Evolutionary conservation across 1,140 invertebrate genomes (phyloP).

Genomic region (Hycleus phaleratus): DNA sequence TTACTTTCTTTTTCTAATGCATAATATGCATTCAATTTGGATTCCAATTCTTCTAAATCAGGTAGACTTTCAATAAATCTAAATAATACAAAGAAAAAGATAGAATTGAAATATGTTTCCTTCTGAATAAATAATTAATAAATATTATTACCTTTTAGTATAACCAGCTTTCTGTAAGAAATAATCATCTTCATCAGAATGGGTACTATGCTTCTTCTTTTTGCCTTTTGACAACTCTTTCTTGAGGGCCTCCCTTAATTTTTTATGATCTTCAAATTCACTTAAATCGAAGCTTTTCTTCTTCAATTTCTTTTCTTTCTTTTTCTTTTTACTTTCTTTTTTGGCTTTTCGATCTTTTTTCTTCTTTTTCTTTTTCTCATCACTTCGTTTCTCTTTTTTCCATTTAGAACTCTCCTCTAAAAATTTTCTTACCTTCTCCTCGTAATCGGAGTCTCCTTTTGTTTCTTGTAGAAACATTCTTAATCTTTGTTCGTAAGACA

Average conservation of each 20-base stretch:
- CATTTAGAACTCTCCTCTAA: slow-evolving; percentile 71
- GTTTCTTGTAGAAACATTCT: slow-evolving; percentile 68
- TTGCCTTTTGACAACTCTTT: slow-evolving; percentile 44
- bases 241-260: slow-evolving; percentile 58
- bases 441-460: slow-evolving; percentile 75
- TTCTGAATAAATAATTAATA: slow-evolving; percentile 8
- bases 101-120: not conserved
- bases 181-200: slow-evolving; percentile 50
- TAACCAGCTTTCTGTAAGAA: slow-evolving; percentile 47
- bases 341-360: slow-evolving; percentile 61
- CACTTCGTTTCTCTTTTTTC: slow-evolving; percentile 64
- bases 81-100: slow-evolving; percentile 9
- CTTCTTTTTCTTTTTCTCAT: slow-evolving; percentile 61
- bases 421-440: slow-evolving; percentile 75
- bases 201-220: slow-evolving; percentile 46
- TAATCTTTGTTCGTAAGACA: slow-evolving; percentile 62
- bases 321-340: slow-evolving; percentile 56
- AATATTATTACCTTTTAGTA: slow-evolving; percentile 44
- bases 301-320: slow-evolving; percentile 57
- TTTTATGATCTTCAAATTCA: slow-evolving; percentile 57
- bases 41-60: slow-evolving; percentile 67
- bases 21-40: slow-evolving; percentile 69
- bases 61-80: slow-evolving; percentile 54
- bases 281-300: slow-evolving; percentile 50
- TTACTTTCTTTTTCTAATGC: slow-evolving; percentile 63